Conservation (phyloP, 2,888 invertebrate genomes). For the Macrophya annulata region DNA sequence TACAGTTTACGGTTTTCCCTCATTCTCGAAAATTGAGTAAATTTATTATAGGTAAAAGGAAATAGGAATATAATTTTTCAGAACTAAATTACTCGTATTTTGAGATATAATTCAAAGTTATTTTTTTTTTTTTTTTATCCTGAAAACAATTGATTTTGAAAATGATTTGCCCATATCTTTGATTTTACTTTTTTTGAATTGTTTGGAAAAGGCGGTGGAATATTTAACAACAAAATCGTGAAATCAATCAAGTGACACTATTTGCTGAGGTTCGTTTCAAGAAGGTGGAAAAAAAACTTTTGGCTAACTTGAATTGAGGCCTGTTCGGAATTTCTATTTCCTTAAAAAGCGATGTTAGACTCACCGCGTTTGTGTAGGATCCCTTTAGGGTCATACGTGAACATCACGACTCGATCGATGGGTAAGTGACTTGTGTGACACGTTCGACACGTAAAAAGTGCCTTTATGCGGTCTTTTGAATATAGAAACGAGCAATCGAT, state of each 20-base stretch:
- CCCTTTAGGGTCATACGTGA: constrained; percentile 35
- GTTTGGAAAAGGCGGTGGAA: neutral
- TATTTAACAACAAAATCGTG: neutral
- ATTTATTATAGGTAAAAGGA: too few relatives aligned
- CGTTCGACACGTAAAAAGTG: constrained; percentile 34
- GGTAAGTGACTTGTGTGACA: constrained; percentile 46
- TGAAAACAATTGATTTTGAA: neutral
- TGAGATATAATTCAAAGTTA: neutral
- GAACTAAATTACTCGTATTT: too few relatives aligned
- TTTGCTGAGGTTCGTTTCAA: neutral
- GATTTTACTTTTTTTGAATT: neutral
- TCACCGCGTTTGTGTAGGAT: constrained; percentile 1
- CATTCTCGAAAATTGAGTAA: neutral
- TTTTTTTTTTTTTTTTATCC: neutral
- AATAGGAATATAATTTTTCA: too few relatives aligned
- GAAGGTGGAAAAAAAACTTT: neutral
- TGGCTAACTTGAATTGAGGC: neutral
- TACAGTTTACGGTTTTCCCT: neutral
- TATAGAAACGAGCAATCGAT: constrained; percentile 47
- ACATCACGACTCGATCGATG: constrained; percentile 26
- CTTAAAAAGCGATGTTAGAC: neutral
- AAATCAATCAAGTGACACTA: neutral
- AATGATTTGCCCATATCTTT: neutral
- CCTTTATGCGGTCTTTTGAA: constrained; percentile 28
- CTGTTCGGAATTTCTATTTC: neutral